phyloP scores from a whole-genome alignment of 2,888 invertebrate genomes.

The Orthosia cruda region DNA sequence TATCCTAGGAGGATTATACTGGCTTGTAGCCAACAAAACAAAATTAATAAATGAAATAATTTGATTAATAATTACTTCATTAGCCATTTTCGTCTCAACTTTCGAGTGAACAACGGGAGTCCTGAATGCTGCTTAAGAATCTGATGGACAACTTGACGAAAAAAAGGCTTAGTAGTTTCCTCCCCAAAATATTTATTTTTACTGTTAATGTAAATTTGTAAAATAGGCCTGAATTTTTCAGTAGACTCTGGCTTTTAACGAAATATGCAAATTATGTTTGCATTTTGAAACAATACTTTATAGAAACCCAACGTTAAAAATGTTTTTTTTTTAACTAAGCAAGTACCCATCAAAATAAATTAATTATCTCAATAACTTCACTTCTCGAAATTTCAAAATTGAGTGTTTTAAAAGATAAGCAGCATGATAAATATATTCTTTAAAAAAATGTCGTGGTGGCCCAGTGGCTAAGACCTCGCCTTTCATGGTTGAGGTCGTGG shows the following conservation, averaged over 20 bases:
- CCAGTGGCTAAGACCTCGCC: no score
- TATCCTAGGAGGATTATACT: constrained; percentile 20
- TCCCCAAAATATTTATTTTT: neutral
- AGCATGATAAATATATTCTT: constrained; percentile 60
- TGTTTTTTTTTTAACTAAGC: constrained; percentile 1
- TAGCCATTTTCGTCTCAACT: neutral
- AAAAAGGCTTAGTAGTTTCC: neutral
- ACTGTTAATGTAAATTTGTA: neutral
- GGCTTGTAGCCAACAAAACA: constrained; percentile 23
- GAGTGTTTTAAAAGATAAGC: constrained; percentile 61
- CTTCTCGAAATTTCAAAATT: constrained; percentile 26
- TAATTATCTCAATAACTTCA: constrained; percentile 5
- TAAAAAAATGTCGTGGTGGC: no score
- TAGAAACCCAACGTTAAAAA: constrained; percentile 6
- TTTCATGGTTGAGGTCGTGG: no score
- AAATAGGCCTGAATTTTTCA: no score
- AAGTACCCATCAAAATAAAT: neutral
- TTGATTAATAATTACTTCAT: neutral
- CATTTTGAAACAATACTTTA: constrained; percentile 8
- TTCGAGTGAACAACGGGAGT: neutral
- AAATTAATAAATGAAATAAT: constrained; percentile 4
- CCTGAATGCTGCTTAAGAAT: no score
- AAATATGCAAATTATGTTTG: neutral
- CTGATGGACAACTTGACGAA: no score
- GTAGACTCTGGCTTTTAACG: no score